Conservation (phyloP, 2,888 invertebrate genomes). For the Amphiduros pacificus region DNA sequence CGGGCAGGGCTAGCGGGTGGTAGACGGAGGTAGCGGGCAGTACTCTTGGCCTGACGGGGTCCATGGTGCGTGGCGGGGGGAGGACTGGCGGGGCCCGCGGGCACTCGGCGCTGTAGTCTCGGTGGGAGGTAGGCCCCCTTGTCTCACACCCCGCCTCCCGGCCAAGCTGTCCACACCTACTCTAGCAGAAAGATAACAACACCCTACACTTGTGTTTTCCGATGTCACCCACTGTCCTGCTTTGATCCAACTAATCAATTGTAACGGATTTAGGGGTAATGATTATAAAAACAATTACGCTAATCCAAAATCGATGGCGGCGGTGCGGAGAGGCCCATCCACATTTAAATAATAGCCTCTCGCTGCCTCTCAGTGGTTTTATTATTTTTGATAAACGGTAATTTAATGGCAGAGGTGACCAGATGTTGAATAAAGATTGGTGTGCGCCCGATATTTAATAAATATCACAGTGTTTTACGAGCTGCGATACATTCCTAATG, state of each 20-base stretch:
- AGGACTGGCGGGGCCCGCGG: not conserved
- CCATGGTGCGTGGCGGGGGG: too few relatives aligned
- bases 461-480: conserved; percentile 16
- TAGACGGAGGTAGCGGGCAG: not conserved
- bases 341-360: conserved; percentile 11
- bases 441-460: conserved; percentile 14
- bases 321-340: not conserved
- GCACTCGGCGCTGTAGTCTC: too few relatives aligned
- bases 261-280: conserved; percentile 7
- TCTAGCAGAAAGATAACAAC: conserved; percentile 17
- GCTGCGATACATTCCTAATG: not conserved
- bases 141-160: not conserved
- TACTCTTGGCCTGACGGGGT: too few relatives aligned
- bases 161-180: not conserved
- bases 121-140: too few relatives aligned
- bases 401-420: conserved; percentile 15
- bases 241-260: conserved; percentile 10
- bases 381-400: conserved; percentile 18
- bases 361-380: not conserved
- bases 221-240: conserved; percentile 4
- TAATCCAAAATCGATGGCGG: conserved; percentile 8
- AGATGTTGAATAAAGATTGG: conserved; percentile 22
- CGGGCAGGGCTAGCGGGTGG: not conserved
- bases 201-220: conserved; percentile 5
- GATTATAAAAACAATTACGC: conserved; percentile 21